Evolutionary conservation across 2,113 vertebrate genomes (phyloP), one percentile per base, ranked within the genome.

Genomic region (Trematocara macrostoma): DNA sequence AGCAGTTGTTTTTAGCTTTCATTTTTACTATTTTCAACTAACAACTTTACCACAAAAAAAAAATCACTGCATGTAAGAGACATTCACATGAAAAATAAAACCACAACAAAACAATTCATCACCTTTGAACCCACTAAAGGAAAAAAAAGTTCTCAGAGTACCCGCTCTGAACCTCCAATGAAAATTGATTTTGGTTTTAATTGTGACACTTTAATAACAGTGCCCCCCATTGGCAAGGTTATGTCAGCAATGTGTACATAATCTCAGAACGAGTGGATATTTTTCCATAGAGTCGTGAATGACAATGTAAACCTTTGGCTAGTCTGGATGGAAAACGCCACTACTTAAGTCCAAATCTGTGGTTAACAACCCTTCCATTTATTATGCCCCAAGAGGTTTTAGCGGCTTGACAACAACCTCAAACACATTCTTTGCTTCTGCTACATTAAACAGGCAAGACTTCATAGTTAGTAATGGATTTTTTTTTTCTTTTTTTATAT

Each of bases 141-240:
- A 6, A 45, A 81, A 81, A 42, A 51, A 14, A 3, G 38, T 87
- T 40, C 87, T 94, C 96, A 96, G 96, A 96, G 96, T 88, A 92
- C 95, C 96, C 87, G 96, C 96, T 96, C 96, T 92, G 94, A 76
- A 76, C 15, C 42, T 18, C 42, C 42, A 74, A 31, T 47, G 42
- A 95, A 53, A 87, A 69, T 38, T 52, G 8, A 79, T 40, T 34
- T 79, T 5, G 8, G 79, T 34, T 38, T 79, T 6, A 6, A 10
- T 18, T 67, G 87, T 79, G 53, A 82, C 35, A 86, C 83, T 94
- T 88, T 42, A 88, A 79, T 40, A 92, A 83, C 15, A 93, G 88
- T 93, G 91, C 84, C 80, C 88, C 79, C 81, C 47, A 83, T 49
- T 81, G 47, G 61, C 90, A 55, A 71, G 52, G n/a, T 81, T 85